Evolutionary conservation across 2,797 vertebrate genomes (phyloP).

Genomic region (Lutjanus campechanus): DNA sequence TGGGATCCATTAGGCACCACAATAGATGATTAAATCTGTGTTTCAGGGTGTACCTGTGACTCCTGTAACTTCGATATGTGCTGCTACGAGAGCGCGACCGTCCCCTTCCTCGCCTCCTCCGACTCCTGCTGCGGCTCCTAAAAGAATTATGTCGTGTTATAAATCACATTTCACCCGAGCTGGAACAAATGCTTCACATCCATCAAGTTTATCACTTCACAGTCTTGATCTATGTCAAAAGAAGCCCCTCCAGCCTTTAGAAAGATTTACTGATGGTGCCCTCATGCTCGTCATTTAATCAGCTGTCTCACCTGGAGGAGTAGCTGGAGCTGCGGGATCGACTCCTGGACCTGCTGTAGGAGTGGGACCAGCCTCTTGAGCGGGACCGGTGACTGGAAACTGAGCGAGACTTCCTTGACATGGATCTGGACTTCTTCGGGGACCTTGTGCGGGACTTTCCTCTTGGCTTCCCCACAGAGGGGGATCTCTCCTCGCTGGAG

Average conservation of each 20-base stretch:
- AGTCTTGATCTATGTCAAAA: constrained; percentile 6
- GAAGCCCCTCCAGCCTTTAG: not conserved
- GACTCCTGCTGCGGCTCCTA: constrained; percentile 93
- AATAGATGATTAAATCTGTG: not conserved
- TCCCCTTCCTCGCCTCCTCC: constrained; percentile 88
- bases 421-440: constrained; percentile 88
- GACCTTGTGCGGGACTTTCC: constrained; percentile 86
- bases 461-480: constrained; percentile 82
- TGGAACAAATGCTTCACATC: constrained; percentile 18
- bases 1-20: not conserved
- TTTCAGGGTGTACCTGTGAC: constrained; percentile 79
- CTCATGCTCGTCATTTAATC: not conserved
- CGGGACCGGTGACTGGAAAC: constrained; percentile 89
- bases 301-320: constrained; percentile 89
- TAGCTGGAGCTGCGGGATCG: constrained; percentile 91
- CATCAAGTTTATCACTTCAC: constrained; percentile 30
- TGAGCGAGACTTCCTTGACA: constrained; percentile 90
- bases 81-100: constrained; percentile 90
- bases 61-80: constrained; percentile 92
- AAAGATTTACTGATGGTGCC: not conserved
- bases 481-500: constrained; percentile 93
- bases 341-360: constrained; percentile 92
- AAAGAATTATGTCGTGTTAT: constrained; percentile 38
- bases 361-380: constrained; percentile 85
- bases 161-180: constrained; percentile 2